Base-by-base conservation (phyloP, 2,797 vertebrate species). In the Catharus ustulatus region DNA sequence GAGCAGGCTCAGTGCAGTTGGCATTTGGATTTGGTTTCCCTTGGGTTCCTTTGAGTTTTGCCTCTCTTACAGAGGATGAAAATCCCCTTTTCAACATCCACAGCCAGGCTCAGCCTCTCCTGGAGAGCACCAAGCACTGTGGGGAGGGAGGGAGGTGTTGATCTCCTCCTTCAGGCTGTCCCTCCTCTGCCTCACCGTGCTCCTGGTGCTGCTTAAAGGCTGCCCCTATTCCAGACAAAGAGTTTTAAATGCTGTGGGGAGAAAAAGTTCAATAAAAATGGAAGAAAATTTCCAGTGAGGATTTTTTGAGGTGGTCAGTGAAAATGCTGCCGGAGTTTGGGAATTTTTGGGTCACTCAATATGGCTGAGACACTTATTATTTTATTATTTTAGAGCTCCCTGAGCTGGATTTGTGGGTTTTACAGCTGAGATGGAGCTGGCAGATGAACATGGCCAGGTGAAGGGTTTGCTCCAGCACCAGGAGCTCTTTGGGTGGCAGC, bases 341-440 rank as follows among this genome's bases (percentile, higher is more conserved):
- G 11, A 7, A 2, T 6, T 59, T 34, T 29, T 38, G 49, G 30
- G 9, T 61, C 58, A 8, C 7, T 76, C 61, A 55, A 42, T 7
- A 5, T 14, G 16, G 13, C 66, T 73, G 21, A 34, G 15, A 55
- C 6, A 6, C 4, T 1, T 16, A 38, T 67, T 18, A 7, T 46
- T 87, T 36, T 32, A 20, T 48, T 36, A 16, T 5, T n/a, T 13
- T 3, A 11, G 7, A 15, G 30, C 51, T 51, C n/a, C 38, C 51
- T 78, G 30, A 55, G 4, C 21, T n/a, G 3, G 8, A 10, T 15
- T 42, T 51, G 27, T 62, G 10, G 42, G 21, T 52, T 29, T 82
- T 95, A 26, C 84, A 96, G 97, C 63, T 27, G 94, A 94, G 36
- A 67, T 93, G 13, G 82, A 96, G 24, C 32, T 96, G 75, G 89